Evolutionary conservation across 2,888 invertebrate genomes (phyloP), one percentile per base, ranked within the genome.

Genomic region (Pseudococcus jackbeardsleyi): DNA sequence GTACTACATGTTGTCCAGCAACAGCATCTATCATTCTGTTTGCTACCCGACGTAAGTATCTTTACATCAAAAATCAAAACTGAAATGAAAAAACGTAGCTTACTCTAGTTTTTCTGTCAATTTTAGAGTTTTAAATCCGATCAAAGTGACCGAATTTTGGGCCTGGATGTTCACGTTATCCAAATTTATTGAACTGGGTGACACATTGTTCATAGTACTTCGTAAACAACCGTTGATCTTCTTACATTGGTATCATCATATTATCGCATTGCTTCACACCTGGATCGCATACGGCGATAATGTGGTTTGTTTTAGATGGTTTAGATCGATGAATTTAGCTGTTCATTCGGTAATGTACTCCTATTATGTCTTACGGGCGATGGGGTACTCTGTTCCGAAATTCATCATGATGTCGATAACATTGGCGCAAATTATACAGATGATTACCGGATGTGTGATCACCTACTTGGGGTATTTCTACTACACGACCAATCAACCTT

Each of bases 171-270:
- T 99, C 93, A 98, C 98, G 77, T 93, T 99, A 90, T 98, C 98
- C 89, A 99, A 99, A 93, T 94, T 98, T 89, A 97, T 98, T 0
- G 99, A 99, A 92, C 94, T 99, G 79, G 98, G 98, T 9, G 98
- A 98, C 93, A 98, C 98, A 72, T 94, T 98, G 90, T 98, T 98
- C 93, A 96, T 98, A 90, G 96, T 97, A 86, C 93, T 98, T 89
- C 94, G 98, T 89, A 98, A 98, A 92, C 97, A 98, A 92, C 97
- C 97, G 0, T 93, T 98, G 85, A 97, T 98, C 91, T 98, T 98
- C 93, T 94, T 98, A 87, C 97, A 98, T 92, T 98, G 98, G 98
- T 98, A 98, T 92, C 98, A 98, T 91, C 98, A 98, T 93, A 96
- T 98, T 91, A 98, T 98, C 48, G 98, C 98, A 88, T 94, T 98